Evolutionary conservation across 2,888 invertebrate genomes (phyloP).

Genomic region (Drosophila neonasuta): DNA sequence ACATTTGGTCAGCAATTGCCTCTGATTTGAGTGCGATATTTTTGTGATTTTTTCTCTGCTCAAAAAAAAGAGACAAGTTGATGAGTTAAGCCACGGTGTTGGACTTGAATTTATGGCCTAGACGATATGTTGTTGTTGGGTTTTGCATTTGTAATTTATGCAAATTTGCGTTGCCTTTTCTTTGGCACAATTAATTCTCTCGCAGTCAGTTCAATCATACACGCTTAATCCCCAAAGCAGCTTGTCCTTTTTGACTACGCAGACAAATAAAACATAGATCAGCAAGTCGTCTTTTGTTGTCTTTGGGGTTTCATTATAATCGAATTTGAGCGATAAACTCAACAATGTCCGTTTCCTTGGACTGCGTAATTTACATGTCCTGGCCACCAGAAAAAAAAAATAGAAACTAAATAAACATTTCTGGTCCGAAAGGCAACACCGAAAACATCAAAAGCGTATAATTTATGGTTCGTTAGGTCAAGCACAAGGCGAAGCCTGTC

Average conservation of each 20-base stretch:
- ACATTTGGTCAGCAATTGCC: conserved; percentile 53
- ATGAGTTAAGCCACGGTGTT: conserved; percentile 67
- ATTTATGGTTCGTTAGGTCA: conserved; percentile 82
- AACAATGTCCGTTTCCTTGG: conserved; percentile 59
- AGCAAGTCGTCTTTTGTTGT: conserved; percentile 60
- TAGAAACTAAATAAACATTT: conserved; percentile 66
- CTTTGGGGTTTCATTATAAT: conserved; percentile 69
- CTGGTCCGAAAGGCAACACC: conserved; percentile 7
- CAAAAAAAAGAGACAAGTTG: conserved; percentile 30
- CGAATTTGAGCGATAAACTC: conserved; percentile 78
- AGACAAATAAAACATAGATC: conserved; percentile 44
- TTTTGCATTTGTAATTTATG: conserved; percentile 61
- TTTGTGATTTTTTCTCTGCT: conserved; percentile 26
- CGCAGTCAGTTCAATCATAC: conserved; percentile 67
- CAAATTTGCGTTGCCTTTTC: conserved; percentile 66
- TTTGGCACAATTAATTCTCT: conserved; percentile 65
- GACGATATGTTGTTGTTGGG: conserved; percentile 52
- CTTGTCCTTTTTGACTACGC: conserved; percentile 15
- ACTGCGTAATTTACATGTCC: conserved; percentile 59
- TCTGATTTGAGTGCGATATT: conserved; percentile 22
- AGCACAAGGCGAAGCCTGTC: conserved; percentile 57
- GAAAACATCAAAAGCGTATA: conserved; percentile 77
- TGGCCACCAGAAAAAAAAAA: conserved; percentile 43
- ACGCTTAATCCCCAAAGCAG: conserved; percentile 56
- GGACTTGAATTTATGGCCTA: conserved; percentile 68